Evolutionary conservation across 2,888 invertebrate species (phyloP), one percentile per base, ranked within the genome.

Genomic region (Cantharis nigra): DNA sequence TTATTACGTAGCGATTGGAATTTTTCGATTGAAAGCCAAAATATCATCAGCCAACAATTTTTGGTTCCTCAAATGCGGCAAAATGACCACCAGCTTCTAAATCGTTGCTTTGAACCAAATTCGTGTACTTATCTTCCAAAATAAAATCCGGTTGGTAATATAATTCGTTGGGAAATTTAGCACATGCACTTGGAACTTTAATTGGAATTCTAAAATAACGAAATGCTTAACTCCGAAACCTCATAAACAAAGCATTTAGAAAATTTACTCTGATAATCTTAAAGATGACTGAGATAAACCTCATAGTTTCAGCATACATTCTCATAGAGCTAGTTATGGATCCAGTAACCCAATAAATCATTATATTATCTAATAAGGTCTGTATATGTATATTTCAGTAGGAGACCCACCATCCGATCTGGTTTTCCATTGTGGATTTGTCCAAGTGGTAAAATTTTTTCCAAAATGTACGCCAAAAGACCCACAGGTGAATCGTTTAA

Each of bases 391-490:
- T 92, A 94, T 79, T 91, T 91, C 75, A 90, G 89, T 1, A 89
- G 87, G 0, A 96, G 86, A 1, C 93, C 93, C 93, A 10, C 94
- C 95, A 81, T 95, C 93, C 0, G 88, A 85, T 49, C 87, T 85
- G 18, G 86, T 83, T 69, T 85, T 86, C 84, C 89, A 89, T 0
- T 87, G 84, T 0, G 85, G 85, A 85, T 92, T 90, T 0, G 94
- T 94, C 93, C 94, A 93, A 0, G 92, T 91, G 10, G 93, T 92
- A 88, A 96, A 96, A n/a, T n/a, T 85, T 97, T 97, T 84, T 97
- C 97, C 5, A 97, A 87, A 69, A 97, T 94, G 84, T 97, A 97
- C 0, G 95, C 95, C 0, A 96, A 96, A 76, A 97, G 87, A 0
- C 96, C 97, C 0, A 93, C 91, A 0, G 97, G 97, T 0, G 94